Percentiles rank a stretch among this genome's conserved stretches.
Conservation (phyloP, 2,113 vertebrate species). For the Columba livia region DNA sequence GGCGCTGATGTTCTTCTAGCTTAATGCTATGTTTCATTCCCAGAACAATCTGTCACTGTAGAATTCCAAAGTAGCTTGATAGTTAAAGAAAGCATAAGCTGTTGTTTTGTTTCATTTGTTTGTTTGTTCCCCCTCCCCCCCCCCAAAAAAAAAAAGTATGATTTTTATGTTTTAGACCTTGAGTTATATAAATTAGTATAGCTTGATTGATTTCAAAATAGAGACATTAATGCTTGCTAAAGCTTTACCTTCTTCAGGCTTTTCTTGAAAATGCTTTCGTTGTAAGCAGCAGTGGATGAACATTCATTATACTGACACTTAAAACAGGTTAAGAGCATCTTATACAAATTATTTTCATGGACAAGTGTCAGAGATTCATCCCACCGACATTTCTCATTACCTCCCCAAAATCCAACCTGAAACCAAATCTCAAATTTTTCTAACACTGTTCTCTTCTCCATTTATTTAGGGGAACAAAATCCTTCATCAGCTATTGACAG, state of each 20-base stretch:
- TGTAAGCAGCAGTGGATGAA: slow-evolving; percentile 2
- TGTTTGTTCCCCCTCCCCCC: no score
- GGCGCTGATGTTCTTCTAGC: not conserved
- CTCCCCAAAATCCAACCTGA: not conserved
- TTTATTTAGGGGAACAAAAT: not conserved
- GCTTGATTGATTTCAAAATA: not conserved
- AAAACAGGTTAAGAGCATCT: not conserved
- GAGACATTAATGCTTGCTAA: not conserved
- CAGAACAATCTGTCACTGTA: slow-evolving; percentile 35
- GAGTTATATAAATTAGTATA: not conserved
- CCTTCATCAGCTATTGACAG: not conserved
- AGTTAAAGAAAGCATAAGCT: slow-evolving; percentile 17
- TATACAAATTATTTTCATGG: not conserved
- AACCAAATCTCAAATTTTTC: not conserved
- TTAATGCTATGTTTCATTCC: not conserved
- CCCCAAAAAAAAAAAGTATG: not conserved
- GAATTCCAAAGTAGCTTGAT: slow-evolving; percentile 26
- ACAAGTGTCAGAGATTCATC: not conserved
- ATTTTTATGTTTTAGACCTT: not conserved
- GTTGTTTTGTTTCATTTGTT: not conserved
- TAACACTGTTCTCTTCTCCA: not conserved
- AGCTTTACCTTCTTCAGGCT: not conserved
- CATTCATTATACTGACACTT: not conserved
- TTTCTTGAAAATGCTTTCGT: not conserved
- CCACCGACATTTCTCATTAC: not conserved